Base-by-base conservation (phyloP, 2,797 vertebrate species). In the Etheostoma nigrum region DNA sequence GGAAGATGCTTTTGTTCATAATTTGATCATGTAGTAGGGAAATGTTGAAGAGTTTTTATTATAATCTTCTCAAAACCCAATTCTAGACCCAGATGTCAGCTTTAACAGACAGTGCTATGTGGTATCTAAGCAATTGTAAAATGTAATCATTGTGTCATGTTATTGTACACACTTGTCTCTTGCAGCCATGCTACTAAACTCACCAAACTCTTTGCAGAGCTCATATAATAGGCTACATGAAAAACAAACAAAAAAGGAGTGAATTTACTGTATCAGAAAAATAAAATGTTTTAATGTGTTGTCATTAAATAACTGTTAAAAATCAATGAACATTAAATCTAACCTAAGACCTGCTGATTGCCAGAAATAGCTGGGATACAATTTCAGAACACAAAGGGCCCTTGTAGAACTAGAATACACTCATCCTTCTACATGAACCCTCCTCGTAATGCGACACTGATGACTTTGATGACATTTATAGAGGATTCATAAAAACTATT, bases 361-460 rank as follows among this genome's bases (percentile, higher is more conserved):
- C 12, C 49, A 75, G 42, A 76, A 69, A 78, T 66, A 70, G 30
- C 53, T 27, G 1, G 33, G 58, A 71, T 76, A 52, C 13, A 58
- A 25, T 84, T 84, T 87, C 67, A 58, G 60, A 69, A 51, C 49
- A 79, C 57, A 79, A 84, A 82, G 58, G 58, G 42, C 44, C 51
- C 6, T 57, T 18, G 16, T 14, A 19, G 54, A 70, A 82, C 62
- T 78, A 60, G 30, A 10, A 19, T 10, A 49, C 42, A 62, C 27
- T 59, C 25, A 53, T 63, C 47, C 47, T 66, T 6, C 21, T n/a
- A 23, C 57, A 44, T 63, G 57, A 40, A 68, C 47, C 67, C 68
- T 79, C 60, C 67, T 75, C 48, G 84, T 77, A 73, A 76, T 23
- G 23, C 45, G 62, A 83, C 14, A 36, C 58, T 30, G 16, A 33